Evolutionary conservation across 2,113 vertebrate species (phyloP), one percentile per base, ranked within the genome.

Genomic region (Urocynchramus pylzowi): DNA sequence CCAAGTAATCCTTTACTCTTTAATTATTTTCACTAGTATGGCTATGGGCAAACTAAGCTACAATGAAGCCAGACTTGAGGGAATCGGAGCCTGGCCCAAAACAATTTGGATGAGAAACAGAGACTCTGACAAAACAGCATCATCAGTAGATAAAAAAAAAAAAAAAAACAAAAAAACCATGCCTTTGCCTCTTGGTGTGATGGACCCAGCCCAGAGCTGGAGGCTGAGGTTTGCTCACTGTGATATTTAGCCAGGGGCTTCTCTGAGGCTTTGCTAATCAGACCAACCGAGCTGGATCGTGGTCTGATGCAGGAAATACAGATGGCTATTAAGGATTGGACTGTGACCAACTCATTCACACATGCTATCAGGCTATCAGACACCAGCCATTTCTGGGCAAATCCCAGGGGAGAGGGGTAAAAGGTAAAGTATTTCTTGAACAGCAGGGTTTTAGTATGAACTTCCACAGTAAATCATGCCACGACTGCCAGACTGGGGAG

Each of bases 321-420:
- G 96, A 95, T 91, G 91, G 91, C 87, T 95, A 57, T 95, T 96
- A 95, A 93, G 61, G 56, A 74, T 56, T 96, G 95, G 93, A 91
- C 54, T 77, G 61, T 39, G 57, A 96, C 89, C 96, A 97, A 69
- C 54, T 89, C 81, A 83, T 83, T 91, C 93, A 80, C 77, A 97
- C 92, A 87, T 82, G 91, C 44, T 91, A 84, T 88, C 85, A 70
- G 61, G 82, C 67, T 61, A 76, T 78, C 78, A 77, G 82, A 80
- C 44, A 93, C n/a, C 35, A 88, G 76, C 30, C 41, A 60, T 27
- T 93, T 65, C 75, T 71, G 68, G 71, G 44, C 37, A 92, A 84
- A 90, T 60, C 73, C 68, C 64, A 71, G 54, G 50, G 60, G 53
- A 92, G 11, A 77, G 9, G 28, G 27, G 79, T 37, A 82, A 87